Conservation (phyloP, 2,797 vertebrate species). For the Lagorchestes hirsutus region DNA sequence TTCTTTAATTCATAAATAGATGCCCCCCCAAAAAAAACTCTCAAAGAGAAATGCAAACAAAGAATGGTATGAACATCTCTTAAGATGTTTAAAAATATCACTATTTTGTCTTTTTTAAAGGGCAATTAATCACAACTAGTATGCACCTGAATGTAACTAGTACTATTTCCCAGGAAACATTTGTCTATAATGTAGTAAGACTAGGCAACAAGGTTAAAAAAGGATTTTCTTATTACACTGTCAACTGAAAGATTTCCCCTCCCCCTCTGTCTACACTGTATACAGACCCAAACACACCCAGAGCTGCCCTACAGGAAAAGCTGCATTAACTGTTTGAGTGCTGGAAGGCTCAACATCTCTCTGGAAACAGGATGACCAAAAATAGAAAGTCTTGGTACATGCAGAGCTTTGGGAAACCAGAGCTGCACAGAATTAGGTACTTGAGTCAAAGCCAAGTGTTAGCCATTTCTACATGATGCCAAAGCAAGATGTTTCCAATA, state of each 20-base stretch:
- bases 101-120: background rate
- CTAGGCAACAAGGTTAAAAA: background rate
- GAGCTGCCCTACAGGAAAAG: slow-evolving; percentile 76
- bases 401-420: slow-evolving; percentile 67
- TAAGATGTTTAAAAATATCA: too few species aligned
- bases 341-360: slow-evolving; percentile 46
- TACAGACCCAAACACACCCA: slow-evolving; percentile 52
- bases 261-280: slow-evolving; percentile 50
- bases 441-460: slow-evolving; percentile 35
- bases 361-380: slow-evolving; percentile 60
- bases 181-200: slow-evolving; percentile 18
- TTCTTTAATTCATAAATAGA: background rate
- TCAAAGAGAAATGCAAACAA: background rate
- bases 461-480: slow-evolving; percentile 48
- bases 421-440: background rate
- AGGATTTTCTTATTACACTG: slow-evolving; percentile 74
- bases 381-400: slow-evolving; percentile 58
- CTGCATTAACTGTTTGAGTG: slow-evolving; percentile 45
- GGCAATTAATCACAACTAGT: background rate
- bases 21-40: background rate
- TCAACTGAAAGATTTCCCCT: slow-evolving; percentile 26
- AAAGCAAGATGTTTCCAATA: slow-evolving; percentile 58
- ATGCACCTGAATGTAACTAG: background rate
- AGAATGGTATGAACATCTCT: background rate
- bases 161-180: background rate